phyloP scores from a whole-genome alignment of 2,888 invertebrate species.

The Malthinus flaveolus region DNA sequence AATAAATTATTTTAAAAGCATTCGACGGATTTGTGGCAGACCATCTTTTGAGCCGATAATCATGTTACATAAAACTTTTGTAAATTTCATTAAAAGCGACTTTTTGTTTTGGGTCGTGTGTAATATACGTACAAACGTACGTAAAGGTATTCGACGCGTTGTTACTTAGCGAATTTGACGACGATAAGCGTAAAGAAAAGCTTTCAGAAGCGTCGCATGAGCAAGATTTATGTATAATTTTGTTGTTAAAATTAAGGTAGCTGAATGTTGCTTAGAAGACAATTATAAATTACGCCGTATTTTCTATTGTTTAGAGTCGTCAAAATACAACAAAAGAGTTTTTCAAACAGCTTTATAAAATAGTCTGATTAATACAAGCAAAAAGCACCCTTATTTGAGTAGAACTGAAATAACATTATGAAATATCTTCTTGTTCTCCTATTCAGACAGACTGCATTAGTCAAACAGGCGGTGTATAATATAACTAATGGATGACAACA shows the following conservation, averaged over 20 bases:
- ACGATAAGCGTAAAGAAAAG: too few relatives aligned
- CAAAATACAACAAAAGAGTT: conserved; percentile 52
- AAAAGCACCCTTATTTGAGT: conserved; percentile 51
- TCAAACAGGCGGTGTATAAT: conserved; percentile 52
- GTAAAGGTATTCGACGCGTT: background rate
- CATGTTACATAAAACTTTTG: conserved; percentile 15
- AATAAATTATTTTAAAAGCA: conserved; percentile 42
- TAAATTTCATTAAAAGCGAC: too few relatives aligned
- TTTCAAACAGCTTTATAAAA: conserved; percentile 50
- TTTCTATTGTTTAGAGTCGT: conserved; percentile 51
- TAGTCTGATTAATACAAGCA: conserved; percentile 54
- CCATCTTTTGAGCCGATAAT: conserved; percentile 8
- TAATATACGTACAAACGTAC: background rate
- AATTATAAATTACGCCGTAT: conserved; percentile 51
- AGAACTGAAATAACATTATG: conserved; percentile 50
- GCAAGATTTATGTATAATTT: too few relatives aligned
- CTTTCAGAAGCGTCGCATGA: too few relatives aligned
- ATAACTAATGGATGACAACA: conserved; percentile 56
- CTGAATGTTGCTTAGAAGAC: conserved; percentile 33
- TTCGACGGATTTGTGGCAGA: conserved; percentile 14
- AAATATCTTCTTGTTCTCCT: conserved; percentile 50
- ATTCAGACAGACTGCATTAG: conserved; percentile 51
- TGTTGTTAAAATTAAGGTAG: too few relatives aligned
- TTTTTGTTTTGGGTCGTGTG: too few relatives aligned
- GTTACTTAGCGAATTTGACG: too few relatives aligned